A percentile compares a stretch with the other conserved stretches of the same genome.
Evolutionary conservation across 30 jellyfish, hydroid and myxozoan species (phyloP).

Genomic region (Euphysa ruthae): DNA sequence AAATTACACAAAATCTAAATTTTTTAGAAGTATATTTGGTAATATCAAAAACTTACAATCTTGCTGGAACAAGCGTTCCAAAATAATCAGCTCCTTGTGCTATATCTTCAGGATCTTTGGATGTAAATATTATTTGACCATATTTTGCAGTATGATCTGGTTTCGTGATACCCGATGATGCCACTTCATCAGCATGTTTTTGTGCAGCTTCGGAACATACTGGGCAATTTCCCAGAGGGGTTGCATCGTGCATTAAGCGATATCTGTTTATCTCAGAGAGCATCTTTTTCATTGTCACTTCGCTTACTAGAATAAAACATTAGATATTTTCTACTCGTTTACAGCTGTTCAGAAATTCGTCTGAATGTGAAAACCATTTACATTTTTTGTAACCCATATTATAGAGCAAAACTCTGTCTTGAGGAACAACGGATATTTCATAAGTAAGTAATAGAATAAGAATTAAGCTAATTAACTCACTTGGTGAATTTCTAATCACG

Average conservation of each 20-base stretch:
- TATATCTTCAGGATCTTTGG: slow-evolving; percentile 54
- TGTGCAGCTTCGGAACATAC: slow-evolving; percentile 85
- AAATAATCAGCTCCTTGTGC: slow-evolving; percentile 83
- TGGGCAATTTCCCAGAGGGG: slow-evolving; percentile 92
- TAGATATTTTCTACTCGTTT: not conserved
- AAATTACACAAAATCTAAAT: too few species aligned
- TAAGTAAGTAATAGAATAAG: not conserved
- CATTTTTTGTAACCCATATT: too few species aligned
- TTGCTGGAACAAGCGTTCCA: slow-evolving; percentile 92
- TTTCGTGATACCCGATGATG: slow-evolving; percentile 53
- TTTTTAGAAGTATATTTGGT: too few species aligned
- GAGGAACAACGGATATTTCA: not conserved
- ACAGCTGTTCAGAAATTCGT: too few species aligned
- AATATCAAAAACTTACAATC: too few species aligned
- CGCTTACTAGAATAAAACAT: slow-evolving; percentile 36
- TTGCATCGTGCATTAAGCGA: slow-evolving; percentile 87
- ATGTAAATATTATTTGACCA: slow-evolving; percentile 78
- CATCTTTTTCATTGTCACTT: slow-evolving; percentile 55
- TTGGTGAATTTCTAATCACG: too few species aligned
- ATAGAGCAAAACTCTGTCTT: too few species aligned
- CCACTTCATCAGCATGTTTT: slow-evolving; percentile 68
- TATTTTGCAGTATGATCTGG: slow-evolving; percentile 60
- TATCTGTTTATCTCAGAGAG: slow-evolving; percentile 85
- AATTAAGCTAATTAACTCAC: too few species aligned
- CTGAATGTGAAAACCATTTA: too few species aligned